Evolutionary conservation across 2,113 vertebrate genomes (phyloP), one percentile per base, ranked within the genome.

Genomic region (Calonectris borealis): DNA sequence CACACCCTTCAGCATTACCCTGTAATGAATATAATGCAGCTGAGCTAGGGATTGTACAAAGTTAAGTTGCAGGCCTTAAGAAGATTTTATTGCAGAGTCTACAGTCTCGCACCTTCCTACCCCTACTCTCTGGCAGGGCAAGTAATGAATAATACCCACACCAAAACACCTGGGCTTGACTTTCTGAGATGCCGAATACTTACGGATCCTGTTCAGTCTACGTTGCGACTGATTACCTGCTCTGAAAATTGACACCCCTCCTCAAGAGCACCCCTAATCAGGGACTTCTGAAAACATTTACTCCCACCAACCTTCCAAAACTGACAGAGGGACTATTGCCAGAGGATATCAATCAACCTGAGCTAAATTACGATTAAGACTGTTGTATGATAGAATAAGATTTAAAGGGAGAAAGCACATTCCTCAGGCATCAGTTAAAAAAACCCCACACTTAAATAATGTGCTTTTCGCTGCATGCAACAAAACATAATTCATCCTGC

Each of bases 371-470:
- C 1, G 1, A 73, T 94, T 70, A 83, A 18, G n/a, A 51, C 42
- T 69, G 52, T 3, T 42, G 9, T 18, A 64, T 0, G 0, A 61
- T 1, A 52, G 27, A 75, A 2, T 31, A 70, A 79, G 40, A 73
- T 69, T 85, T 77, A 83, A 29, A 80, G 26, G 20, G 13, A 87
- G 29, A 93, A 87, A 91, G 46, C 70, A 62, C 18, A 73, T 42
- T 62, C 51, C 42, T 62, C 42, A 51, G 36, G 32, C 70, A 82
- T 44, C 32, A 38, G 16, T 55, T 60, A 11, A 81, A 62, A 94
- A 71, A 72, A 17, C 31, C 40, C 40, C 27, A 4, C 34, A 11
- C 24, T 64, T 48, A 81, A 94, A 90, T 82, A 78, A 72, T 7
- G 20, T 57, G 38, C 17, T 78, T 92, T 93, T 92, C 9, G 3